Evolutionary conservation across 2,888 invertebrate species (phyloP).

Genomic region (Tuta absoluta): DNA sequence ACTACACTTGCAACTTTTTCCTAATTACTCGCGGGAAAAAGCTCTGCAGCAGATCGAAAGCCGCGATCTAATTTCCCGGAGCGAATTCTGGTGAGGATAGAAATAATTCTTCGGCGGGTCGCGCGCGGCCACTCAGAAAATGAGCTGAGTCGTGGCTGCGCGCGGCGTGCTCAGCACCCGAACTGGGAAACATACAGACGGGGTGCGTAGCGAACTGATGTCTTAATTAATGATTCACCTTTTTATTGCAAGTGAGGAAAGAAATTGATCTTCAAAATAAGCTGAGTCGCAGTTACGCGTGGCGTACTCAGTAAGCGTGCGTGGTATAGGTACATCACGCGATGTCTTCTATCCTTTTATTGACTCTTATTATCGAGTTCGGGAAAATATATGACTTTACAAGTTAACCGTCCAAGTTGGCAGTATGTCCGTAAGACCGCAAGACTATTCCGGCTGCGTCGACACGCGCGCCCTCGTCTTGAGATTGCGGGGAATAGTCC

Average conservation of each 20-base stretch:
- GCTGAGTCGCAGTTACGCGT: slow-evolving; percentile 56
- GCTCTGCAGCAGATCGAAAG: slow-evolving; percentile 14
- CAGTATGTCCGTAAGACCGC: slow-evolving; percentile 44
- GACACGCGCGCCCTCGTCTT: slow-evolving; percentile 60
- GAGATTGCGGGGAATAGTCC: slow-evolving; percentile 61
- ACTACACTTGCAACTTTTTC: background rate
- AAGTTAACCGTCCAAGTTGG: no score
- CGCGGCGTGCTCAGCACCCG: slow-evolving; percentile 47
- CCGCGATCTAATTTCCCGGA: slow-evolving; percentile 47
- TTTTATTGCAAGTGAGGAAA: slow-evolving; percentile 40
- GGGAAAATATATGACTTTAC: no score
- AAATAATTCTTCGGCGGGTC: slow-evolving; percentile 59
- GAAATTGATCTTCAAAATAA: slow-evolving; percentile 63
- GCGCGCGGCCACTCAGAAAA: slow-evolving; percentile 56
- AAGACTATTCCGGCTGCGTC: slow-evolving; percentile 66
- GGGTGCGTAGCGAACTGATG: background rate
- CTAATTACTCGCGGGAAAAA: slow-evolving; percentile 13
- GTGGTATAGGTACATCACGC: background rate
- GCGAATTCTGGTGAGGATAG: slow-evolving; percentile 42
- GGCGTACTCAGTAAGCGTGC: slow-evolving; percentile 43
- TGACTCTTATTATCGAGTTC: no score
- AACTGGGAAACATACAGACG: background rate
- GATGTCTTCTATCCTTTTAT: no score
- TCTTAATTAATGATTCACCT: slow-evolving; percentile 33
- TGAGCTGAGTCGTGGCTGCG: slow-evolving; percentile 62